These are phyloP conservation scores for Ostrea denselamellosa DNA, from an alignment of 1,140 invertebrate species.

Conservation along the genomic window DNA sequence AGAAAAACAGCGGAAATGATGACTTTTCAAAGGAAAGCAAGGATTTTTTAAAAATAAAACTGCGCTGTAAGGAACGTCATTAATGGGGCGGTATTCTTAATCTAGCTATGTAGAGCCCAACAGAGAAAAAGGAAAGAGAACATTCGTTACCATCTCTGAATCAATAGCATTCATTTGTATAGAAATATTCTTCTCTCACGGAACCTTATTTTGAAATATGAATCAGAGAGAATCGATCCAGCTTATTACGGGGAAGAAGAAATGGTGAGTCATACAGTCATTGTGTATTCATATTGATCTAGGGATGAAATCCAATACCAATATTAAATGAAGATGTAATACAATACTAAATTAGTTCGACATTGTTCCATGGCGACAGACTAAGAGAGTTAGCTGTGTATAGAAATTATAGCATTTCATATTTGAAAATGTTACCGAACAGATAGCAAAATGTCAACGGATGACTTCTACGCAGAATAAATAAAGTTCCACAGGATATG, in stretches of 20 bases:
- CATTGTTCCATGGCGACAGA: neutral
- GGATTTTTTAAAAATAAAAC: neutral
- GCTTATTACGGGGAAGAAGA: neutral
- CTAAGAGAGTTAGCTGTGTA: neutral
- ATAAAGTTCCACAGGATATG: no score
- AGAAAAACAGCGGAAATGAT: no score
- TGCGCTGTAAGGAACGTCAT: neutral
- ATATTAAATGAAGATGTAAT: neutral
- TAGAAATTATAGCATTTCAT: no score
- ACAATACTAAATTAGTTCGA: neutral
- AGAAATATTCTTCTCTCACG: neutral
- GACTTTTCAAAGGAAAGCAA: no score
- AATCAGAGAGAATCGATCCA: neutral
- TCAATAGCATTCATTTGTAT: neutral
- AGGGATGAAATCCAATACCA: neutral
- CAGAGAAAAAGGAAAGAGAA: neutral
- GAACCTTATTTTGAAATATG: neutral
- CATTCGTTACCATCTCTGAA: no score
- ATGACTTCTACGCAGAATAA: no score
- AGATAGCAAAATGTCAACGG: no score
- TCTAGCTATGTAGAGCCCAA: no score
- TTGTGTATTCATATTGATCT: conserved; percentile 24
- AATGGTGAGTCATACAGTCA: neutral
- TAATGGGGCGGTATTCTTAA: neutral
- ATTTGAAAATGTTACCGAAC: no score